Evolutionary conservation across 2,888 invertebrate species (phyloP).

Genomic region (Campoplex nolae): DNA sequence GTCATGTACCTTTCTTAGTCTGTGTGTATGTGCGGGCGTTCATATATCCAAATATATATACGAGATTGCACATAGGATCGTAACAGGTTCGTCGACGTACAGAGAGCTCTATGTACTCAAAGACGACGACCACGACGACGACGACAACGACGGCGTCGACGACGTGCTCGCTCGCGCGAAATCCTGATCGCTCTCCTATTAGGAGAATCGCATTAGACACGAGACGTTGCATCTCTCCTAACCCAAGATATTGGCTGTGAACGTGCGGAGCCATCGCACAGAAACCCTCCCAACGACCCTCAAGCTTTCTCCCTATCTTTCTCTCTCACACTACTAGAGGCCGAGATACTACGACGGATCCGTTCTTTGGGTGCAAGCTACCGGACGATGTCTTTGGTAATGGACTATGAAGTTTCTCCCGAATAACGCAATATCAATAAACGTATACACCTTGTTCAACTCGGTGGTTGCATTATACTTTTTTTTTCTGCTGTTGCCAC

Average conservation of each 20-base stretch:
- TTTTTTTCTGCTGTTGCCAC: neutral
- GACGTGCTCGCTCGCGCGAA: slow-evolving; percentile 75
- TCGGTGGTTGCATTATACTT: neutral
- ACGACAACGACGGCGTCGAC: slow-evolving; percentile 40
- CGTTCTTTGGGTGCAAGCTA: slow-evolving; percentile 46
- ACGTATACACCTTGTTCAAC: neutral
- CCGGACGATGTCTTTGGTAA: slow-evolving; percentile 49
- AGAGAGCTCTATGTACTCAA: slow-evolving; percentile 23
- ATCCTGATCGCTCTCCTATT: slow-evolving; percentile 79
- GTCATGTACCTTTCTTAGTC: neutral
- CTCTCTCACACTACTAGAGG: neutral
- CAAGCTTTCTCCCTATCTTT: slow-evolving; percentile 1
- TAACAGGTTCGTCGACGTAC: slow-evolving; percentile 16
- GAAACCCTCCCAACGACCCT: slow-evolving; percentile 22
- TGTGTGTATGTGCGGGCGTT: neutral
- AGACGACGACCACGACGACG: slow-evolving; percentile 39
- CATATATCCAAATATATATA: neutral
- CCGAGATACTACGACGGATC: slow-evolving; percentile 6
- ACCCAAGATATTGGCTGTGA: slow-evolving; percentile 66
- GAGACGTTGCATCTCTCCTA: slow-evolving; percentile 61
- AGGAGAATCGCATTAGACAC: slow-evolving; percentile 81
- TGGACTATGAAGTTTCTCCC: slow-evolving; percentile 49
- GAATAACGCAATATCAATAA: slow-evolving; percentile 20
- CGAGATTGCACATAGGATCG: slow-evolving; percentile 5
- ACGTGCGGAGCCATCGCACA: slow-evolving; percentile 30